Conservation (phyloP, 2,113 vertebrate species). For the Campylorhamphus procurvoides region DNA sequence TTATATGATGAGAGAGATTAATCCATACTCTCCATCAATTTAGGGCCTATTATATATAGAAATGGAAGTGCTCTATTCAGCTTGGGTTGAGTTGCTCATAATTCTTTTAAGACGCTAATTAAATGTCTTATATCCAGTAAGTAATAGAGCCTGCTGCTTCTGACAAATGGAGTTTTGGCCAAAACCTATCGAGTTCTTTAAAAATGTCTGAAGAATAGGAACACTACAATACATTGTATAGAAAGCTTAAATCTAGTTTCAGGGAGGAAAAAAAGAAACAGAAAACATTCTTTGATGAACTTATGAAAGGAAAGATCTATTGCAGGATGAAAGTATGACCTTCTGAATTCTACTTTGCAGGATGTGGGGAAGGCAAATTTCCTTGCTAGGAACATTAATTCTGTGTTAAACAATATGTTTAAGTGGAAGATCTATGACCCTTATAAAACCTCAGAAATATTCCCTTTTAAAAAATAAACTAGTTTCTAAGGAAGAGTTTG, state of each 20-base stretch:
- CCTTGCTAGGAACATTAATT: constrained; percentile 7
- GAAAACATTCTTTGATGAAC: constrained; percentile 8
- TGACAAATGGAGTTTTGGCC: constrained; percentile 45
- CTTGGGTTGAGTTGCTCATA: constrained; percentile 28
- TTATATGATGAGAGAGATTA: not conserved
- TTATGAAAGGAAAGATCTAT: constrained; percentile 39
- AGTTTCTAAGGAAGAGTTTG: not conserved
- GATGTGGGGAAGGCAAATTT: not conserved
- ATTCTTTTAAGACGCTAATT: constrained; percentile 61
- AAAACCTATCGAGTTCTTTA: constrained; percentile 29
- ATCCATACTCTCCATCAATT: constrained; percentile 13
- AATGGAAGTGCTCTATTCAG: constrained; percentile 41
- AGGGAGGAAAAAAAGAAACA: not conserved
- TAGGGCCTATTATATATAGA: constrained; percentile 21
- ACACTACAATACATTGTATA: constrained; percentile 13
- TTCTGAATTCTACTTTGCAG: not conserved
- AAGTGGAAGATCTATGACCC: not conserved
- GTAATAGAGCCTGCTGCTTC: constrained; percentile 35
- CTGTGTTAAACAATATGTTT: constrained; percentile 6
- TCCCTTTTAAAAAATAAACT: not conserved
- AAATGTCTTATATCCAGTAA: constrained; percentile 50
- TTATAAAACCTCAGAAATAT: not conserved
- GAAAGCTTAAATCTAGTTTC: constrained; percentile 34
- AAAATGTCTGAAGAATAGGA: constrained; percentile 40
- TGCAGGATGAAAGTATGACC: constrained; percentile 18